Evolutionary conservation across 2,797 vertebrate species (phyloP).

Genomic region (Mormyrus proboscirostris): DNA sequence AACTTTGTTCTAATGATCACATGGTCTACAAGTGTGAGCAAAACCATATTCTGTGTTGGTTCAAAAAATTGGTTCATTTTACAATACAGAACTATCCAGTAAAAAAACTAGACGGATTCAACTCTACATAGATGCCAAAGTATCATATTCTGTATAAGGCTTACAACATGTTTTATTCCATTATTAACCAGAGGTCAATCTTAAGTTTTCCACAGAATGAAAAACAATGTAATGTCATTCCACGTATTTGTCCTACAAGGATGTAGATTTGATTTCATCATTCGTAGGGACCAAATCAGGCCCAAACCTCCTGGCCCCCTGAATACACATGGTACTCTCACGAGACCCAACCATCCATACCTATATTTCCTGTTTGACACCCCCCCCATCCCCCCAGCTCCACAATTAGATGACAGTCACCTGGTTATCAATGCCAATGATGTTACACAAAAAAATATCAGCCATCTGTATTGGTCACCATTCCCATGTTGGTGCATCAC

Average conservation of each 20-base stretch:
- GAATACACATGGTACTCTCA: neutral
- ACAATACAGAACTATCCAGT: neutral
- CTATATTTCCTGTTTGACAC: neutral
- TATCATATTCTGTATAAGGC: neutral
- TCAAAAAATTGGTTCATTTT: neutral
- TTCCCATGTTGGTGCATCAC: neutral
- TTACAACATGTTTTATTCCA: neutral
- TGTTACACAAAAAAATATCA: neutral
- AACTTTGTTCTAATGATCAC: neutral
- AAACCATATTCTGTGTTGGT: neutral
- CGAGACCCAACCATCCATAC: neutral
- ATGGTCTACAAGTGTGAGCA: neutral
- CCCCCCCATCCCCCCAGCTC: neutral
- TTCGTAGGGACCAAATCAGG: neutral
- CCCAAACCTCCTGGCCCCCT: neutral
- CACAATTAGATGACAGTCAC: neutral
- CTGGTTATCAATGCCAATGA: neutral
- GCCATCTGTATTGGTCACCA: neutral
- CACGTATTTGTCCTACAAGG: neutral
- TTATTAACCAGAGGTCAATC: neutral
- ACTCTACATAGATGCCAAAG: neutral
- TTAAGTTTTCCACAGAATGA: neutral
- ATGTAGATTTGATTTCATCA: neutral
- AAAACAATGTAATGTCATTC: neutral
- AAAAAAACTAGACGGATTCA: neutral